Percentiles rank a stretch among this genome's conserved stretches.
phyloP scores from a whole-genome alignment of 1,140 invertebrate species.

The Drosophila nannoptera region DNA sequence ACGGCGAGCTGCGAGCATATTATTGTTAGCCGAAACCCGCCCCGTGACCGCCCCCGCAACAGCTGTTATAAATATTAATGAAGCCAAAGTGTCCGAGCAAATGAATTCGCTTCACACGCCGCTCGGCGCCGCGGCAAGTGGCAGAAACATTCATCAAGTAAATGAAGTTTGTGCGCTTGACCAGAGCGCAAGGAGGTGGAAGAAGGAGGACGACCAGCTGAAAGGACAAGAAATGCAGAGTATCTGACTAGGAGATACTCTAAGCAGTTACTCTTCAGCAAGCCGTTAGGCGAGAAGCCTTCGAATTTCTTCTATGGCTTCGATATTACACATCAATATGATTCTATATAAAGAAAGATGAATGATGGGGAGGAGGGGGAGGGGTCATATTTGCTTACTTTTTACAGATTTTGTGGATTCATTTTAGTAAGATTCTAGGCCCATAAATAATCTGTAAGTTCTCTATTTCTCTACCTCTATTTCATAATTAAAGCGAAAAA shows the following conservation, averaged over 20 bases:
- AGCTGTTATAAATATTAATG: constrained; percentile 68
- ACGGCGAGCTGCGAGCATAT: constrained; percentile 26
- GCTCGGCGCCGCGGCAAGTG: constrained; percentile 2
- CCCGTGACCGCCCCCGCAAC: neutral
- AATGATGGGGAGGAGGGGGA: no score
- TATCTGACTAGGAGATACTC: neutral
- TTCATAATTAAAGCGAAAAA: no score
- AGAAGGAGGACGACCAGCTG: constrained; percentile 24
- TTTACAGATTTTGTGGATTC: no score
- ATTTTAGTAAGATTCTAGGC: no score
- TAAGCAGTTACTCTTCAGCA: no score
- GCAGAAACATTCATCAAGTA: constrained; percentile 59
- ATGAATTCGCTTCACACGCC: constrained; percentile 42
- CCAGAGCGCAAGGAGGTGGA: constrained; percentile 20
- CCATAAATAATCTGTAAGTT: no score
- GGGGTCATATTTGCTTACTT: no score
- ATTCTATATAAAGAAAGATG: no score
- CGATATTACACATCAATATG: no score
- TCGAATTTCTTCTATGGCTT: no score
- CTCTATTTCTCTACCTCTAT: no score
- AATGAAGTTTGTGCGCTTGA: constrained; percentile 41
- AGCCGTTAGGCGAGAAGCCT: no score
- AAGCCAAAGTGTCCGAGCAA: constrained; percentile 54
- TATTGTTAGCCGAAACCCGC: constrained; percentile 9
- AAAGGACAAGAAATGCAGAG: neutral